Evolutionary conservation across 1,140 invertebrate species (phyloP).

Genomic region (Drosophila sproati): DNA sequence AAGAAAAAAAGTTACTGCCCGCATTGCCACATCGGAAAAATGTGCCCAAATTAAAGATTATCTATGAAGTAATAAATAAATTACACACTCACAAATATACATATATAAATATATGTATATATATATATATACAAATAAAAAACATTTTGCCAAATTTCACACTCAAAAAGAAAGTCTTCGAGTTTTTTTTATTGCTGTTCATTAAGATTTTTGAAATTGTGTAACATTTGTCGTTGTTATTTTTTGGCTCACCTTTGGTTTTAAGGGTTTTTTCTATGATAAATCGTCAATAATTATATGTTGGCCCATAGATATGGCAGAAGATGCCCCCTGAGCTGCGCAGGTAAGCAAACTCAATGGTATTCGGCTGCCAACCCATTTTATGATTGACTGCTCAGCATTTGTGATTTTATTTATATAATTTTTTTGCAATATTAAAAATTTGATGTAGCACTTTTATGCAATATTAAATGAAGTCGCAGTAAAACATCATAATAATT

Average conservation of each 20-base stretch:
- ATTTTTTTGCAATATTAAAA: conserved; percentile 23
- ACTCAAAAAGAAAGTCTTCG: conserved; percentile 28
- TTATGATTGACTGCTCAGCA: conserved; percentile 37
- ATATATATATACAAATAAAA: neutral
- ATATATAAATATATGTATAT: neutral
- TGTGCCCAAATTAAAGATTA: conserved; percentile 16
- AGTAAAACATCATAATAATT: neutral
- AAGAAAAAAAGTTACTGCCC: conserved; percentile 13
- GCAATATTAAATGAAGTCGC: conserved; percentile 3
- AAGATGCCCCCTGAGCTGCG: conserved; percentile 24
- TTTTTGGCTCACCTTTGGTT: conserved; percentile 19
- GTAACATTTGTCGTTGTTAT: conserved; percentile 28
- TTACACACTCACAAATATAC: neutral
- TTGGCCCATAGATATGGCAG: conserved; percentile 33
- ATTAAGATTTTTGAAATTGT: conserved; percentile 18
- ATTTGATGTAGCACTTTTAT: conserved; percentile 24
- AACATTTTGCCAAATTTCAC: neutral
- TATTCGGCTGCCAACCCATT: conserved; percentile 17
- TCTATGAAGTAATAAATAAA: conserved; percentile 33
- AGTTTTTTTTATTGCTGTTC: conserved; percentile 17
- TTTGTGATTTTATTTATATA: conserved; percentile 21
- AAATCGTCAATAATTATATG: conserved; percentile 56
- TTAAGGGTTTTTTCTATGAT: conserved; percentile 28
- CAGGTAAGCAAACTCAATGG: conserved; percentile 19
- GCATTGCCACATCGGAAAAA: conserved; percentile 25